Conservation (phyloP, 2,888 invertebrate genomes). For the Formica aserva region DNA sequence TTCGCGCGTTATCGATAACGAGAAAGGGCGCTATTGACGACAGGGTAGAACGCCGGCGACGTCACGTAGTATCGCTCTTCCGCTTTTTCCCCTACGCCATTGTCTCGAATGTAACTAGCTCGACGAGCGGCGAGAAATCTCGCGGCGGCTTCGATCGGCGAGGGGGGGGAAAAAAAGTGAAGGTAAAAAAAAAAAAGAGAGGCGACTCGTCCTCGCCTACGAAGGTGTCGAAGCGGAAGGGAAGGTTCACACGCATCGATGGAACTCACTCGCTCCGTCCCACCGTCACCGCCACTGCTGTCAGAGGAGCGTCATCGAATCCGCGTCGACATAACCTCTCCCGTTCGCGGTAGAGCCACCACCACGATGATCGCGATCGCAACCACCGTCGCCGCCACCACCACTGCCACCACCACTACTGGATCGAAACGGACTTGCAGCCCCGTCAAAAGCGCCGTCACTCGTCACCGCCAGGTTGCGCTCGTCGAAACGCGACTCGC, state of each 20-base stretch:
- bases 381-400: background rate
- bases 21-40: constrained; percentile 34
- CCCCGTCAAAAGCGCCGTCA: constrained; percentile 42
- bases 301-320: constrained; percentile 79
- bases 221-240: constrained; percentile 32
- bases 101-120: constrained; percentile 40
- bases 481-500: constrained; percentile 50
- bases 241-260: constrained; percentile 42
- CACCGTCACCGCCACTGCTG: constrained; percentile 72
- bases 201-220: constrained; percentile 30
- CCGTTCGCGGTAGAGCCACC: constrained; percentile 13
- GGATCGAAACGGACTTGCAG: constrained; percentile 51
- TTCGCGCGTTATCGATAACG: constrained; percentile 37
- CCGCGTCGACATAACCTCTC: constrained; percentile 72
- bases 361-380: background rate
- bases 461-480: constrained; percentile 71
- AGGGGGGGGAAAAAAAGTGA: background rate
- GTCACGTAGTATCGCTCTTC: constrained; percentile 45
- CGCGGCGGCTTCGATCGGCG: constrained; percentile 23
- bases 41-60: constrained; percentile 1
- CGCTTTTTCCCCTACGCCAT: constrained; percentile 40
- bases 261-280: constrained; percentile 73
- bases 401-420: background rate
- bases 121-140: constrained; percentile 14
- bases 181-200: background rate